These are phyloP conservation scores for Scartelaos histophorus DNA, from an alignment of 2,113 vertebrate species.

Conservation along the genomic window DNA sequence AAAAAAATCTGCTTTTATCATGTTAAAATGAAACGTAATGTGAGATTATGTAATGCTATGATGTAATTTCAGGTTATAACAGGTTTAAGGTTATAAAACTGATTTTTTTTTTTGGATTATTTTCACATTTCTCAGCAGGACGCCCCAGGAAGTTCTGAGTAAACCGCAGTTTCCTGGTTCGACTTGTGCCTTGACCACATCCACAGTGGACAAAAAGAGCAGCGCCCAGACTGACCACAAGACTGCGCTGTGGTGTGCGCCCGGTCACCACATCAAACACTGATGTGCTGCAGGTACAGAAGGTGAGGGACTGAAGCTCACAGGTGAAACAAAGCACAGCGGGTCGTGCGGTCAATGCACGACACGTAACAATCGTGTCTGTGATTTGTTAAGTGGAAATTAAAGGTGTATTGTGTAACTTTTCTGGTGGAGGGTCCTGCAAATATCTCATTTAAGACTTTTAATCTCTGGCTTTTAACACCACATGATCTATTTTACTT, in stretches of 20 bases:
- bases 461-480: too few relatives aligned
- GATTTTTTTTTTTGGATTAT: neutral
- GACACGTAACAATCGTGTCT: too few relatives aligned
- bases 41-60: neutral
- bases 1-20: neutral
- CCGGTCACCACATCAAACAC: slow-evolving; percentile 62
- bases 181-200: slow-evolving; percentile 45
- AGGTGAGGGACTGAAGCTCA: neutral
- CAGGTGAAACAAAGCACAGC: neutral
- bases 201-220: slow-evolving; percentile 51
- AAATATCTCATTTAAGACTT: too few relatives aligned
- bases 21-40: neutral
- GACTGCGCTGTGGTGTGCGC: slow-evolving; percentile 19
- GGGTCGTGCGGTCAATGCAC: too few relatives aligned
- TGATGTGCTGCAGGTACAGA: neutral
- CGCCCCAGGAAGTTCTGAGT: neutral
- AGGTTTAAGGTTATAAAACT: neutral
- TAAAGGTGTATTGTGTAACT: too few relatives aligned
- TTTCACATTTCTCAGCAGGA: neutral
- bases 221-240: slow-evolving; percentile 42
- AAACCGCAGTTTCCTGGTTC: slow-evolving; percentile 63
- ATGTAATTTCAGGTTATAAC: neutral
- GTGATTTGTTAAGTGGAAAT: too few relatives aligned
- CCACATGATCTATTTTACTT: too few relatives aligned
- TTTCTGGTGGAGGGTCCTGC: too few relatives aligned